Percentiles rank a stretch among this genome's conserved stretches.
Conservation (phyloP, 2,113 vertebrate genomes). For the Argyrosomus japonicus region DNA sequence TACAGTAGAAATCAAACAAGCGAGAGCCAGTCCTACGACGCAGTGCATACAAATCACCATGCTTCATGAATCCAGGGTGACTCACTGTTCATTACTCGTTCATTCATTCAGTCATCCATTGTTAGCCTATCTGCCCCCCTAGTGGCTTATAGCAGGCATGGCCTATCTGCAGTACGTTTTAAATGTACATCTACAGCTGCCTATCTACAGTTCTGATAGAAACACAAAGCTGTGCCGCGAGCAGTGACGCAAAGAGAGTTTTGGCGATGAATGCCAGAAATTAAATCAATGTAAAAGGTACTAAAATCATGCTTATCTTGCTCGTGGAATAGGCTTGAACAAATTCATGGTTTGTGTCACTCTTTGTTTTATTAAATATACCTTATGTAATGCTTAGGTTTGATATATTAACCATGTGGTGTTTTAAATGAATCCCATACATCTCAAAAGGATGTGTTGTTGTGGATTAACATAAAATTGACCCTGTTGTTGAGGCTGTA, state of each 20-base stretch:
- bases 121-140: conserved; percentile 52
- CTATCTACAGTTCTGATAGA: background rate
- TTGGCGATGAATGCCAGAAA: background rate
- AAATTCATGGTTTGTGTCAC: background rate
- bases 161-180: background rate
- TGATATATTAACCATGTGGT: background rate
- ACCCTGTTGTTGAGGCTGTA: too few species aligned
- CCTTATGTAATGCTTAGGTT: background rate
- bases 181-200: background rate
- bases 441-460: background rate
- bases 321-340: background rate
- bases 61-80: conserved; percentile 21
- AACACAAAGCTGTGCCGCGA: background rate
- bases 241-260: background rate
- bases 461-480: background rate
- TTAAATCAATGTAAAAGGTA: background rate
- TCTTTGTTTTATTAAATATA: background rate
- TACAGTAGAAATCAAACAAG: conserved; percentile 14
- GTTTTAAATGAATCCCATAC: background rate
- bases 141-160: conserved; percentile 42
- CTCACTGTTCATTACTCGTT: conserved; percentile 40
- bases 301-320: background rate
- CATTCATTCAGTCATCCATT: conserved; percentile 31
- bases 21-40: background rate
- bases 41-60: background rate